Evolutionary conservation across 2,888 invertebrate genomes (phyloP).

Genomic region (Rhagophthalmus giganteus): DNA sequence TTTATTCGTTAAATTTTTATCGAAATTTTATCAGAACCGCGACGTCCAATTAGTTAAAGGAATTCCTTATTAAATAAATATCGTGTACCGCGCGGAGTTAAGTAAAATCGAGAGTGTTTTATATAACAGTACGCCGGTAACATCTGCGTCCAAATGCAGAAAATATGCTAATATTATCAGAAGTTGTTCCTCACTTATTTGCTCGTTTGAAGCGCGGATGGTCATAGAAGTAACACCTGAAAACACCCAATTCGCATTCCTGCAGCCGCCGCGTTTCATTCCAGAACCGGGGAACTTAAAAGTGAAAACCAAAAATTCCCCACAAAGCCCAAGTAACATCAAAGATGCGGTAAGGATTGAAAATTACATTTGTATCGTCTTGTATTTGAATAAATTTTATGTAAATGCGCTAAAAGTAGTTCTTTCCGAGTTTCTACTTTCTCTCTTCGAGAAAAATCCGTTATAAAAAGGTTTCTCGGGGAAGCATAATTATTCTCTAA

Average conservation of each 20-base stretch:
- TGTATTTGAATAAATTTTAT: slow-evolving; percentile 40
- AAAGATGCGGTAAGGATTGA: slow-evolving; percentile 43
- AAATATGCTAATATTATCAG: slow-evolving; percentile 49
- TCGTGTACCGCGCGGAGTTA: neutral
- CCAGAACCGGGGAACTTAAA: slow-evolving; percentile 26
- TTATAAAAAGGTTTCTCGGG: neutral
- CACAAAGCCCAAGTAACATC: slow-evolving; percentile 41
- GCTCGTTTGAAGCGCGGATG: slow-evolving; percentile 43
- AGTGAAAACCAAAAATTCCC: slow-evolving; percentile 34
- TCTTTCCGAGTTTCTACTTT: slow-evolving; percentile 13
- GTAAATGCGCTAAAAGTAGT: slow-evolving; percentile 35
- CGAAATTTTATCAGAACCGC: neutral
- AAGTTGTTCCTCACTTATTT: slow-evolving; percentile 46
- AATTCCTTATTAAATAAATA: neutral
- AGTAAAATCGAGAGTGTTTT: slow-evolving; percentile 13
- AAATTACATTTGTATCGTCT: slow-evolving; percentile 43
- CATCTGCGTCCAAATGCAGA: slow-evolving; percentile 42
- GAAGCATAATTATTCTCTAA: slow-evolving; percentile 5
- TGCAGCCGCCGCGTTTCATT: slow-evolving; percentile 21
- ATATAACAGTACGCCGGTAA: slow-evolving; percentile 29
- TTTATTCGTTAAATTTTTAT: no score
- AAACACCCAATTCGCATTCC: slow-evolving; percentile 44
- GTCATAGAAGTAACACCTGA: slow-evolving; percentile 47
- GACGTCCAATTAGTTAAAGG: neutral
- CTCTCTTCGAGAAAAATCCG: slow-evolving; percentile 1